These are phyloP conservation scores for Nothoprocta perdicaria DNA, from an alignment of 2,113 vertebrate genomes.

Conservation along the genomic window DNA sequence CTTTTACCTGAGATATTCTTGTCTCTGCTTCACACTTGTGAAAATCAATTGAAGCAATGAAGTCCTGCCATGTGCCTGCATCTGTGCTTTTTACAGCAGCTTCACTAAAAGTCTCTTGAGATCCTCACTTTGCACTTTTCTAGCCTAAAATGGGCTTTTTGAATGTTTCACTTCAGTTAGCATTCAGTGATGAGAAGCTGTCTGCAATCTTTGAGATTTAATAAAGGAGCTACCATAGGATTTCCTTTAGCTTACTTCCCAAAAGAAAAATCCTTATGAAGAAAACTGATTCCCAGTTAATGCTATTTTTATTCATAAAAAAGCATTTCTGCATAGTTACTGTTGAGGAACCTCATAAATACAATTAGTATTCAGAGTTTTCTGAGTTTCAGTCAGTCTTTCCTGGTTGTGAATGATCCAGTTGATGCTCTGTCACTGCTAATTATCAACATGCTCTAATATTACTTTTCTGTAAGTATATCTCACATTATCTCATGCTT, in stretches of 20 bases:
- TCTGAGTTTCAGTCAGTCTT: background rate
- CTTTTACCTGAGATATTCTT: background rate
- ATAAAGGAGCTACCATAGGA: background rate
- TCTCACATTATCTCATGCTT: background rate
- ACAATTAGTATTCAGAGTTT: background rate
- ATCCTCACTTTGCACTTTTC: background rate
- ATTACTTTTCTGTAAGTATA: background rate
- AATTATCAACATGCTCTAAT: background rate
- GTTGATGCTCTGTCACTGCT: background rate
- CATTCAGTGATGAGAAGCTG: background rate
- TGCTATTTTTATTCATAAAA: background rate
- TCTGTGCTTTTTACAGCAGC: background rate
- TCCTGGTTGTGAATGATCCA: background rate
- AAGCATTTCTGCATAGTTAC: background rate
- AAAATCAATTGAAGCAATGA: background rate
- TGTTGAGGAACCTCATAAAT: background rate
- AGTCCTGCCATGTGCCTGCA: background rate
- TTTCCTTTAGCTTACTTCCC: background rate
- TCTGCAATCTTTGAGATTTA: background rate
- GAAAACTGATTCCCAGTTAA: constrained; percentile 11
- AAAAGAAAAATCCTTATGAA: background rate
- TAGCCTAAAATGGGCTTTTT: background rate
- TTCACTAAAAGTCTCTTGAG: background rate
- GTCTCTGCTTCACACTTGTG: background rate
- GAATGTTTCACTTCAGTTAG: background rate